Percentiles rank a stretch among this genome's conserved stretches.
Conservation (phyloP, 2,888 invertebrate species). For the Mantis religiosa region DNA sequence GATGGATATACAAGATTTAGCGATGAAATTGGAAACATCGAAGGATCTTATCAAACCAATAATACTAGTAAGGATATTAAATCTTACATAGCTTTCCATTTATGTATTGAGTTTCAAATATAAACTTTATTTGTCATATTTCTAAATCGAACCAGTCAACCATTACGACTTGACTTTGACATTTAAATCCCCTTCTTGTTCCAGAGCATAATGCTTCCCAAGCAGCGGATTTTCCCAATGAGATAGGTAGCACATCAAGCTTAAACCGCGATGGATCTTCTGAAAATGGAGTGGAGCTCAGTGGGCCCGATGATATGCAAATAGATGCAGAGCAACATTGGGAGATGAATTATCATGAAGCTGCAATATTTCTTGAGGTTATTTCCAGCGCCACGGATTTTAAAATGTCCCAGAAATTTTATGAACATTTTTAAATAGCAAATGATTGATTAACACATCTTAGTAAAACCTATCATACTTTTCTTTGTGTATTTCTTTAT, state of each 20-base stretch:
- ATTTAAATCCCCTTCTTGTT: background rate
- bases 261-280: constrained; percentile 32
- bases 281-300: constrained; percentile 36
- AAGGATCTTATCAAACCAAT: constrained; percentile 58
- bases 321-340: constrained; percentile 54
- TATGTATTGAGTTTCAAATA: background rate
- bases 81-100: background rate
- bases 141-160: constrained; percentile 45
- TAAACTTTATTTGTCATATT: background rate
- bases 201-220: constrained; percentile 12
- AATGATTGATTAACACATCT: too few relatives aligned
- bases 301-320: constrained; percentile 19
- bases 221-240: constrained; percentile 32
- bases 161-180: background rate
- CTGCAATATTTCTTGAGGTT: constrained; percentile 82
- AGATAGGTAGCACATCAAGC: constrained; percentile 33
- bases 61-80: constrained; percentile 52
- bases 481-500: too few relatives aligned
- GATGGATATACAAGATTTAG: constrained; percentile 63
- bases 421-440: too few relatives aligned
- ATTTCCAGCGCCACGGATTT: background rate
- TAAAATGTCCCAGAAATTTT: too few relatives aligned
- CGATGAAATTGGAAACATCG: constrained; percentile 48
- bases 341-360: constrained; percentile 88
- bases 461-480: too few relatives aligned